These are phyloP conservation scores for Papilio demoleus DNA, from an alignment of 2,888 invertebrate genomes.

Conservation along the genomic window DNA sequence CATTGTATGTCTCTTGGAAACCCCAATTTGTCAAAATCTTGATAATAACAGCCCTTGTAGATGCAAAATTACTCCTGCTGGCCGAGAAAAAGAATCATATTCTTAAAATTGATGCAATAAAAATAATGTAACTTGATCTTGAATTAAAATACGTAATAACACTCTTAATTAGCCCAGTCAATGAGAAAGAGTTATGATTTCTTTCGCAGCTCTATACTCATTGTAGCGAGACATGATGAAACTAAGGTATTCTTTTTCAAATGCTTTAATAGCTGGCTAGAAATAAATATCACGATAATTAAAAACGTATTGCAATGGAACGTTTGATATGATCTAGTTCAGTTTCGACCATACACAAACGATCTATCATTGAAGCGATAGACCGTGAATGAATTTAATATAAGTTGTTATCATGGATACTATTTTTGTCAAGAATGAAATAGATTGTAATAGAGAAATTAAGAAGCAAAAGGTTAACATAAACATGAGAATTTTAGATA, in stretches of 20 bases:
- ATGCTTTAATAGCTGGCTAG: slow-evolving; percentile 21
- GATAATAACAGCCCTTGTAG: too few species aligned
- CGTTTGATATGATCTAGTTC: slow-evolving; percentile 28
- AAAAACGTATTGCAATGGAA: slow-evolving; percentile 27
- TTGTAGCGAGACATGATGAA: slow-evolving; percentile 31
- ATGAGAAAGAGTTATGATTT: slow-evolving; percentile 26
- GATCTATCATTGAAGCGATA: slow-evolving; percentile 27
- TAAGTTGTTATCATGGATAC: not conserved
- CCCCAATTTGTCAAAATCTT: too few species aligned
- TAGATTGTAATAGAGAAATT: not conserved
- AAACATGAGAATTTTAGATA: not conserved
- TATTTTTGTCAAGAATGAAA: not conserved
- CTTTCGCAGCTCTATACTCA: slow-evolving; percentile 15
- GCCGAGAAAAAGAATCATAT: not conserved
- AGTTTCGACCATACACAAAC: slow-evolving; percentile 34
- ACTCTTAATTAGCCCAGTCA: slow-evolving; percentile 3
- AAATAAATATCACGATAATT: slow-evolving; percentile 35
- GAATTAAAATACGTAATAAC: not conserved
- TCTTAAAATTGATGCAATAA: not conserved
- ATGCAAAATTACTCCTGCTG: not conserved
- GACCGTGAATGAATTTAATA: slow-evolving; percentile 26
- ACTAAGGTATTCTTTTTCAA: slow-evolving; percentile 34
- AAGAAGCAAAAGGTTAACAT: not conserved
- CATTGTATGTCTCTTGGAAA: not conserved
- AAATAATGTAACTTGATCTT: not conserved